Conservation (phyloP, 2,113 vertebrate genomes). For the Deroptyus accipitrinus region DNA sequence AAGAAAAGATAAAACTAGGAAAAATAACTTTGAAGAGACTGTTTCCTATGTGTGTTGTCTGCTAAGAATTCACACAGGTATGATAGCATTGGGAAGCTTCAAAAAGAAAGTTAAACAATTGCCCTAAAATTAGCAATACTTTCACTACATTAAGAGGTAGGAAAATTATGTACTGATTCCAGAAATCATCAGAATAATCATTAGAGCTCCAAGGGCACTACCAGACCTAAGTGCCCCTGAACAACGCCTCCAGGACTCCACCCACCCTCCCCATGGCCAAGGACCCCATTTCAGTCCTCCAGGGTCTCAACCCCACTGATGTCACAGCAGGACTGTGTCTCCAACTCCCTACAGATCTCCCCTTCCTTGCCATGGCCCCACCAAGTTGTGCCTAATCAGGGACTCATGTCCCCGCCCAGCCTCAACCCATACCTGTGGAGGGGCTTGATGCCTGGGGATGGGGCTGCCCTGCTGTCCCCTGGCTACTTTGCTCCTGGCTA, state of each 20-base stretch:
- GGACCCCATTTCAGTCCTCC: not conserved
- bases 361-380: not conserved
- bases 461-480: not conserved
- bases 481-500: not conserved
- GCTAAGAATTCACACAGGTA: not conserved
- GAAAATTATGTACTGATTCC: not conserved
- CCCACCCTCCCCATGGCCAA: no score
- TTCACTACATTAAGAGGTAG: not conserved
- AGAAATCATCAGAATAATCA: not conserved
- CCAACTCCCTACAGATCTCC: not conserved
- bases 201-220: not conserved
- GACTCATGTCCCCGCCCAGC: not conserved
- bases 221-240: not conserved
- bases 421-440: not conserved
- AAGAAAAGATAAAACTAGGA: not conserved
- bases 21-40: not conserved
- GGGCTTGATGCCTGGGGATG: rapidly evolving
- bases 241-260: not conserved
- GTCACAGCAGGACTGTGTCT: not conserved
- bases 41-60: not conserved
- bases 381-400: rapidly evolving
- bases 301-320: rapidly evolving
- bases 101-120: not conserved
- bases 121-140: not conserved
- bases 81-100: not conserved